Percentiles rank a stretch among this genome's conserved stretches.
Evolutionary conservation across 1,140 invertebrate species (phyloP).

Genomic region (Camponotus vicinus): DNA sequence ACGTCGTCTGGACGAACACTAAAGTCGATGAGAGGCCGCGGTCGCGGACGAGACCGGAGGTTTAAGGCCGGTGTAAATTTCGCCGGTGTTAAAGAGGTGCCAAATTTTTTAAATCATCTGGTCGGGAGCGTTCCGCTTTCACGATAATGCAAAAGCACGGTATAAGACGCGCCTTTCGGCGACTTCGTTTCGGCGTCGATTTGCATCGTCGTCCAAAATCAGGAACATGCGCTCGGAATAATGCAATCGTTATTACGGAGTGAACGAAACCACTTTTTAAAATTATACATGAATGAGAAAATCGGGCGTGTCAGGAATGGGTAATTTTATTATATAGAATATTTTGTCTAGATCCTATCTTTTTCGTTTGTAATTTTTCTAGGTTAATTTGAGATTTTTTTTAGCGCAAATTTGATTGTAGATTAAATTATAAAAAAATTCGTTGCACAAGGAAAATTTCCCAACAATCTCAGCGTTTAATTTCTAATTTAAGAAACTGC

Average conservation of each 20-base stretch:
- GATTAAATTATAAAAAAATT: background rate
- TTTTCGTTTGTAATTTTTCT: background rate
- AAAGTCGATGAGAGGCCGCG: slow-evolving; percentile 64
- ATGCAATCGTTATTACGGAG: background rate
- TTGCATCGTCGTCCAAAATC: background rate
- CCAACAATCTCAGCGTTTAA: background rate
- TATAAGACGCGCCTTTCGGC: slow-evolving; percentile 21
- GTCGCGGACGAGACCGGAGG: slow-evolving; percentile 2
- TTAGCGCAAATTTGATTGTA: background rate
- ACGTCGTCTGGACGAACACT: slow-evolving; percentile 63
- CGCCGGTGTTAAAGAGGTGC: slow-evolving; percentile 74
- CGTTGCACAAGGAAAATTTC: no score
- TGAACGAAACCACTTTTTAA: slow-evolving; percentile 12
- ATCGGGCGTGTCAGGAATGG: background rate
- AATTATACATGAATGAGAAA: slow-evolving; percentile 30
- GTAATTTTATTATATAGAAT: background rate
- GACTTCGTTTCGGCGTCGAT: slow-evolving; percentile 31
- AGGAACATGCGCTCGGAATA: background rate
- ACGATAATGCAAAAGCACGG: slow-evolving; percentile 53
- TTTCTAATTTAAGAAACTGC: background rate
- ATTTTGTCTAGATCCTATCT: background rate
- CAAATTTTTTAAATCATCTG: slow-evolving; percentile 75
- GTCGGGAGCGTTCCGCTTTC: slow-evolving; percentile 64
- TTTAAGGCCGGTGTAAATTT: slow-evolving; percentile 76
- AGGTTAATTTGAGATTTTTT: background rate